These are phyloP conservation scores for Hecatera dysodea DNA, from an alignment of 2,888 invertebrate genomes.

Conservation along the genomic window DNA sequence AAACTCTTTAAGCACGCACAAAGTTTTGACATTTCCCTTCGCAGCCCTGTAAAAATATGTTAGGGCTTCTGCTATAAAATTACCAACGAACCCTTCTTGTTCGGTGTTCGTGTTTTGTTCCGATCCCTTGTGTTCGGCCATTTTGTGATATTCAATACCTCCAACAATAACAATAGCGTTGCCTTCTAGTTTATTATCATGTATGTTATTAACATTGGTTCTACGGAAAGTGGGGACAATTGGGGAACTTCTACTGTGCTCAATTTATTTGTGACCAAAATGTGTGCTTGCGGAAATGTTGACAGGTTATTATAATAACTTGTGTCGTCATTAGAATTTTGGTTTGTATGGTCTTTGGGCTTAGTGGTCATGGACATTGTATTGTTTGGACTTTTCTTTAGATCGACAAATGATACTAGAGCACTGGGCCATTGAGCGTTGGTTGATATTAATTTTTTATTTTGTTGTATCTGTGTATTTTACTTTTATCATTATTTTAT, in stretches of 20 bases:
- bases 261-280: constrained; percentile 53
- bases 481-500: no score
- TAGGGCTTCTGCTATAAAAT: constrained; percentile 77
- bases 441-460: no score
- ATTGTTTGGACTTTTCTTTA: constrained; percentile 10
- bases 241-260: constrained; percentile 47
- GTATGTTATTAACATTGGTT: constrained; percentile 72
- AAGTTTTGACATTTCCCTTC: constrained; percentile 66
- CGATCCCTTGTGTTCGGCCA: constrained; percentile 69
- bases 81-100: constrained; percentile 72
- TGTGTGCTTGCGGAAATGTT: constrained; percentile 48
- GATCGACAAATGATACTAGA: no score
- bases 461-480: no score
- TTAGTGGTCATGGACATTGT: neutral
- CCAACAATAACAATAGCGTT: constrained; percentile 74
- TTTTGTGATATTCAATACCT: constrained; percentile 80
- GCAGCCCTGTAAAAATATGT: constrained; percentile 73
- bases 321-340: constrained; percentile 39
- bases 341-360: constrained; percentile 9
- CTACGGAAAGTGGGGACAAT: constrained; percentile 64
- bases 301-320: constrained; percentile 48
- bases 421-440: no score
- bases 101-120: constrained; percentile 72
- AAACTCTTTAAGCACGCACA: constrained; percentile 40
- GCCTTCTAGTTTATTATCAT: constrained; percentile 75